These are phyloP conservation scores for Peromyscus aztecus DNA, from an alignment of 2,797 vertebrate genomes.

Conservation along the genomic window DNA sequence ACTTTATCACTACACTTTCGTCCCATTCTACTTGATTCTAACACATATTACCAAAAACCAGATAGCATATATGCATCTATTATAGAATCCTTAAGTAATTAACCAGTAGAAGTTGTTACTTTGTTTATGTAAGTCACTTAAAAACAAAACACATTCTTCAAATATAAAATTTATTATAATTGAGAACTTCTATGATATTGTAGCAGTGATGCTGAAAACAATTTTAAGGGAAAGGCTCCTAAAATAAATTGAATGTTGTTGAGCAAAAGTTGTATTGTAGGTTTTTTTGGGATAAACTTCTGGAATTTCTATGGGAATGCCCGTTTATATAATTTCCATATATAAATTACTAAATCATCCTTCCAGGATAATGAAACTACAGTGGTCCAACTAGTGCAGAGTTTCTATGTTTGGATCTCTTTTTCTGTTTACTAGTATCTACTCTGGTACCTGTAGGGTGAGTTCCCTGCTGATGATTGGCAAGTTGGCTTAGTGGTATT, in stretches of 20 bases:
- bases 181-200: not conserved
- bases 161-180: not conserved
- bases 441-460: not conserved
- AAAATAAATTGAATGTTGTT: not conserved
- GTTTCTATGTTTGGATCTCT: not conserved
- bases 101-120: slow-evolving; percentile 27
- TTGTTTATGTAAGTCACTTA: slow-evolving; percentile 23
- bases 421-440: not conserved
- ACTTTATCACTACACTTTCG: not conserved
- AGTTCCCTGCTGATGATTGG: not conserved
- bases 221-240: not conserved
- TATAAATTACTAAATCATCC: not conserved
- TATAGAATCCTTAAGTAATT: slow-evolving; percentile 3
- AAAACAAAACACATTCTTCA: slow-evolving; percentile 8
- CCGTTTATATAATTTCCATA: not conserved
- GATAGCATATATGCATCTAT: not conserved
- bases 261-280: not conserved
- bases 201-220: not conserved
- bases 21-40: not conserved
- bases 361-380: not conserved
- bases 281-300: not conserved
- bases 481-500: not conserved
- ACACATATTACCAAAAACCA: not conserved
- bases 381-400: not conserved
- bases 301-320: not conserved